Conservation (phyloP, 2,113 vertebrate genomes). For the Symphodus melops region DNA sequence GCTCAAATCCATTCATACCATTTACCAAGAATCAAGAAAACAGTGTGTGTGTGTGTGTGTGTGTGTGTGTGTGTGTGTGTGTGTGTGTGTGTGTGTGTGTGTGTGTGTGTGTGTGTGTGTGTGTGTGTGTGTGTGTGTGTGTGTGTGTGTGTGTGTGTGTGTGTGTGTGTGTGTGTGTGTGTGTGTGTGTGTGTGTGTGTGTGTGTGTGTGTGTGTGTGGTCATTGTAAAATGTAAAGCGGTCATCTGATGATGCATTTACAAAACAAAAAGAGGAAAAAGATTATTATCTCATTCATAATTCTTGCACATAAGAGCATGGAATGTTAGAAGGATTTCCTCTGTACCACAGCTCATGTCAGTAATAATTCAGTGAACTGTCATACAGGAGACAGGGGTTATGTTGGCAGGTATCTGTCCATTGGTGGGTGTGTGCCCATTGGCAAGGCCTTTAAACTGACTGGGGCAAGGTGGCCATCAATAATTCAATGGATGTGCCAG, state of each 20-base stretch:
- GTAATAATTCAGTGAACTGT: constrained; percentile 61
- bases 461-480: constrained; percentile 70
- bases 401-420: constrained; percentile 60
- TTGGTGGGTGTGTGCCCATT: constrained; percentile 55
- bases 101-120: too few species aligned
- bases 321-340: constrained; percentile 4
- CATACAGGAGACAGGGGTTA: constrained; percentile 34
- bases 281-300: constrained; percentile 31
- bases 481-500: constrained; percentile 76
- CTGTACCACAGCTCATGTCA: constrained; percentile 1
- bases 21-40: too few species aligned
- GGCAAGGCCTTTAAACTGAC: constrained; percentile 65
- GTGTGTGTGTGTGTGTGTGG: too few species aligned
- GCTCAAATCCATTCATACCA: too few species aligned
- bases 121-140: too few species aligned
- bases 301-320: constrained; percentile 12
- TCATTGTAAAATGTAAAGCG: background rate
- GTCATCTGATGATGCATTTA: constrained; percentile 28
- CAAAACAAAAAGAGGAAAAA: constrained; percentile 12
- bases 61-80: too few species aligned
- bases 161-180: too few species aligned
- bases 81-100: too few species aligned
- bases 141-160: too few species aligned
- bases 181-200: too few species aligned
- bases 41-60: too few species aligned